phyloP scores from a whole-genome alignment of 2,113 vertebrate species.

The Neogobius melanostomus region DNA sequence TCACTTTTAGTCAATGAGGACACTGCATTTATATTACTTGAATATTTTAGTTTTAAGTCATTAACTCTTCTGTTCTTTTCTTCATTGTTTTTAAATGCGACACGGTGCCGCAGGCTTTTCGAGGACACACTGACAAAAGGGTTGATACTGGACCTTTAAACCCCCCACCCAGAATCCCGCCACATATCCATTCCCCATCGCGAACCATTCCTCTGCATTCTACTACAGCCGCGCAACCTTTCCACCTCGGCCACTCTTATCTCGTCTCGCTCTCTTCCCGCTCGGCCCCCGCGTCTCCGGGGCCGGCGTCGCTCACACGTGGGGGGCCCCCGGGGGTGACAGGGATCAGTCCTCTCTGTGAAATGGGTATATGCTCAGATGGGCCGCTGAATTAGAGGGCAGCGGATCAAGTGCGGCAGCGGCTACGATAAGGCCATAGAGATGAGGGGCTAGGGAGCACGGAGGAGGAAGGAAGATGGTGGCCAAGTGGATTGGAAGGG shows the following conservation, averaged over 20 bases:
- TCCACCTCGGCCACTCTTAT: slow-evolving; percentile 22
- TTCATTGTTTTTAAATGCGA: no score
- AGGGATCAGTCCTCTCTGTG: slow-evolving; percentile 63
- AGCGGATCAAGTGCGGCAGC: slow-evolving; percentile 57
- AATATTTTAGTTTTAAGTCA: no score
- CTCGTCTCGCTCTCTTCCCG: slow-evolving; percentile 12
- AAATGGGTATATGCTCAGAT: slow-evolving; percentile 69
- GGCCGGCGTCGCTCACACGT: slow-evolving; percentile 57
- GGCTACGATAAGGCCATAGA: slow-evolving; percentile 51
- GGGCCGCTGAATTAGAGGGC: slow-evolving; percentile 72
- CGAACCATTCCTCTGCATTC: slow-evolving; percentile 14
- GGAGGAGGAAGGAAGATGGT: neutral
- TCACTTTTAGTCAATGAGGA: no score
- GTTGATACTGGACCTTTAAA: neutral
- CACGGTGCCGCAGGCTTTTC: no score
- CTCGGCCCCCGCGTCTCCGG: neutral
- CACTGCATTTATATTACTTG: no score
- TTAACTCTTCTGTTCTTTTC: no score
- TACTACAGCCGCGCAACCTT: neutral
- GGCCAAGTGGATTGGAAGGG: neutral
- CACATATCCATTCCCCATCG: neutral
- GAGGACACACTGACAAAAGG: no score
- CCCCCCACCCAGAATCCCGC: slow-evolving; percentile 14
- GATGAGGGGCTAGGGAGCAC: slow-evolving; percentile 9
- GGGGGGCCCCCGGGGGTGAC: slow-evolving; percentile 50